Evolutionary conservation across 2,888 invertebrate species (phyloP).

Genomic region (Galerucella calmariensis): DNA sequence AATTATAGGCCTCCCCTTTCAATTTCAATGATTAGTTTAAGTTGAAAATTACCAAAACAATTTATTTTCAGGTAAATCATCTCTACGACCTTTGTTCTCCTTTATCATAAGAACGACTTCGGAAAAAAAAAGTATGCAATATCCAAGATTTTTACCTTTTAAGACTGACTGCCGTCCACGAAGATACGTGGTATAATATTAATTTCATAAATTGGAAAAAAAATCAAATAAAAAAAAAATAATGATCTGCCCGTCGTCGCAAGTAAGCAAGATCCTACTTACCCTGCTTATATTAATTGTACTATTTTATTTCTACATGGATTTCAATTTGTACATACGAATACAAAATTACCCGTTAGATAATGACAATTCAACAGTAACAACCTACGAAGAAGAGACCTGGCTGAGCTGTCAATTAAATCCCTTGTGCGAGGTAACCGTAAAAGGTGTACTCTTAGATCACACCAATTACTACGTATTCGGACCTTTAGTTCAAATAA

Average conservation of each 20-base stretch:
- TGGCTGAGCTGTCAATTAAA: conserved; percentile 79
- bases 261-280: conserved; percentile 77
- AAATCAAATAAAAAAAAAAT: not conserved
- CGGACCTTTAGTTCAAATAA: conserved; percentile 79
- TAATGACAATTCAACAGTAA: conserved; percentile 54
- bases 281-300: conserved; percentile 69
- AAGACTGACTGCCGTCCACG: conserved; percentile 32
- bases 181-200: conserved; percentile 22
- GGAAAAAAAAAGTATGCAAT: conserved; percentile 18
- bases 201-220: conserved; percentile 5
- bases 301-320: conserved; percentile 78
- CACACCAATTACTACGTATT: conserved; percentile 87
- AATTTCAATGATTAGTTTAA: too few species aligned
- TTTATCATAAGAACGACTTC: not conserved
- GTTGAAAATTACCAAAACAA: not conserved
- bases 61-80: conserved; percentile 28
- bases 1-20: too few species aligned
- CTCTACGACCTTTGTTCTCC: conserved; percentile 5
- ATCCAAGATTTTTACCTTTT: conserved; percentile 11
- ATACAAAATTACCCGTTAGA: conserved; percentile 77
- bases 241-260: conserved; percentile 80
- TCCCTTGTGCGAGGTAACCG: conserved; percentile 83
- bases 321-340: conserved; percentile 76
- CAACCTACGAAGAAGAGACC: conserved; percentile 67
- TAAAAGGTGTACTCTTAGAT: conserved; percentile 85